A percentile compares a stretch with the other conserved stretches of the same genome.
Conservation (phyloP, 2,113 vertebrate genomes). For the Sinosuthora webbiana region DNA sequence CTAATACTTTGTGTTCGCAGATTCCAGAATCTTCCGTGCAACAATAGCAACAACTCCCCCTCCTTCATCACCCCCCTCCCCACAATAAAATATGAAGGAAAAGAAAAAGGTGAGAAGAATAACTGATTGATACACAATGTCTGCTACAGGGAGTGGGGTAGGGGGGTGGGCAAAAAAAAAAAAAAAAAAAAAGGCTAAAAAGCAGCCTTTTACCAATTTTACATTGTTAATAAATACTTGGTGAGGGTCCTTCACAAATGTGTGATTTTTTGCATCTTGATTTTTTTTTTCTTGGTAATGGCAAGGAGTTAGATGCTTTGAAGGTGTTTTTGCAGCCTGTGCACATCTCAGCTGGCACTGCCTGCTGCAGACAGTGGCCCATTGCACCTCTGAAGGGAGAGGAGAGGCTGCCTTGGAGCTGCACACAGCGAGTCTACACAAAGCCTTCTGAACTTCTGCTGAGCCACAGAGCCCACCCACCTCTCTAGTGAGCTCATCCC, state of each 20-base stretch:
- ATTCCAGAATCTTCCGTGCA: slow-evolving; percentile 74
- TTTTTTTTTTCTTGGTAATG: neutral
- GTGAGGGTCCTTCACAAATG: slow-evolving; percentile 1
- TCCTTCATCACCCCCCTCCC: neutral
- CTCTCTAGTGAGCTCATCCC: neutral
- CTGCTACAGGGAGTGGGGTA: neutral
- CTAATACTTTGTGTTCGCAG: slow-evolving; percentile 74
- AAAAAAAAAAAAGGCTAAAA: neutral
- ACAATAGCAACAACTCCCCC: slow-evolving; percentile 40
- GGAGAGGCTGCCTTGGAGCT: slow-evolving; percentile 16
- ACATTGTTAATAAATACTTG: slow-evolving; percentile 9
- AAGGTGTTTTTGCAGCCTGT: slow-evolving; percentile 8
- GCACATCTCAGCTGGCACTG: slow-evolving; percentile 1
- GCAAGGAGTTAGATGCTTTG: neutral
- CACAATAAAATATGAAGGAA: neutral
- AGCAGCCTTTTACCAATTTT: slow-evolving; percentile 16
- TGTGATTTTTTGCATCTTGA: neutral
- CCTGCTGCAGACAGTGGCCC: neutral
- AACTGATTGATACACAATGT: slow-evolving; percentile 4
- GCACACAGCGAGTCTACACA: neutral
- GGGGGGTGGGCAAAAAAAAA: neutral
- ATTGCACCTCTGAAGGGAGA: slow-evolving; percentile 13
- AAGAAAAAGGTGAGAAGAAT: slow-evolving; percentile 19
- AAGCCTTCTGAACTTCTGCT: slow-evolving; percentile 18
- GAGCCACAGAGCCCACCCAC: neutral